Percentiles rank a stretch among this genome's conserved stretches.
Conservation (phyloP, 2,797 vertebrate genomes). For the Leucoraja ocellata region DNA sequence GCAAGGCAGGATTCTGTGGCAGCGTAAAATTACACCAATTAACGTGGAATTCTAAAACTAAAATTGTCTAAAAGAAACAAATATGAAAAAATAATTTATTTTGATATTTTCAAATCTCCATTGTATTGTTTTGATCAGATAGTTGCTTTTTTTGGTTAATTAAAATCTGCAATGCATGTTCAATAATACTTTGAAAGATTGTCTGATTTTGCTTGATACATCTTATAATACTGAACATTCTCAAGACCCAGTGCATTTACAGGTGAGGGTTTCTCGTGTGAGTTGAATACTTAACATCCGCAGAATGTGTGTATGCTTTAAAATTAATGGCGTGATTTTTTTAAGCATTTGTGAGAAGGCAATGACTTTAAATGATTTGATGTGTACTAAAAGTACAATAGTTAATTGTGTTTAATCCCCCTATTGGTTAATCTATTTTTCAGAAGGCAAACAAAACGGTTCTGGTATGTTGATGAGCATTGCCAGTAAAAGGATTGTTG, state of each 20-base stretch:
- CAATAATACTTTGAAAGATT: not conserved
- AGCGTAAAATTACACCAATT: not conserved
- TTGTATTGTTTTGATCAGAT: conserved; percentile 15
- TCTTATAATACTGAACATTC: not conserved
- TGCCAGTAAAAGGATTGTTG: conserved; percentile 32
- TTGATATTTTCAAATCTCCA: not conserved
- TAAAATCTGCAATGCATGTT: conserved; percentile 31
- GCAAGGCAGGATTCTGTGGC: not conserved
- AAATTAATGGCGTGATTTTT: not conserved
- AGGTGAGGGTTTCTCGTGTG: conserved; percentile 27
- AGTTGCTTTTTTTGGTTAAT: conserved; percentile 33
- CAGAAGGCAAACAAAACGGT: conserved; percentile 36
- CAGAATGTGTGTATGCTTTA: not conserved
- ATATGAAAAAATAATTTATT: not conserved
- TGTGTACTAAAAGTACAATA: conserved; percentile 31
- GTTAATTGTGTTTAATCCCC: conserved; percentile 18
- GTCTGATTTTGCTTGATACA: conserved; percentile 21
- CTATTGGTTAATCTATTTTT: conserved; percentile 38
- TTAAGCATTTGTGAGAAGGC: conserved; percentile 12
- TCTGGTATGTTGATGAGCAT: conserved; percentile 36
- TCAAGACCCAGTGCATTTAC: not conserved
- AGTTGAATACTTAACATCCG: not conserved
- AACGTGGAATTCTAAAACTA: not conserved
- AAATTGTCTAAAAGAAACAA: not conserved
- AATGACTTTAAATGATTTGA: conserved; percentile 21